Evolutionary conservation across 1,140 invertebrate species (phyloP), one percentile per base, ranked within the genome.

Genomic region (Lethrus apterus): DNA sequence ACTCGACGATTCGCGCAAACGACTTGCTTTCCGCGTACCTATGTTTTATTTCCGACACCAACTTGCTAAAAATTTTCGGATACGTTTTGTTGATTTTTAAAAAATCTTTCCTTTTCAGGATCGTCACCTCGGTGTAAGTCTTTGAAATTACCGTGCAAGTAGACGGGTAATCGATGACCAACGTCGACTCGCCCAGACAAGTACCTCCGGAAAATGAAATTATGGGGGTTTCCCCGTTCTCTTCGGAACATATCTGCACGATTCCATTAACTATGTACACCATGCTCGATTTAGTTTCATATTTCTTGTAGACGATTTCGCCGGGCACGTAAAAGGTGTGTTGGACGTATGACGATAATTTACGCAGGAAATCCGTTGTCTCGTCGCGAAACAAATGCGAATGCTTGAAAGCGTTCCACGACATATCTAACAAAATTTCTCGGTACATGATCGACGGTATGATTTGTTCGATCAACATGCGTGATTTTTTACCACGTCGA

Each of bases 201-300:
- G 44, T 54, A 10, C 52, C 52, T 1, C 40, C 44, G 14, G 38
- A 46, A 13, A 54, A 33, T 2, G 31, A 34, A 26, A 54, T 30
- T 2, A 54, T 50, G 1, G 52, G 48, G 1, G 52, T 47, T 40
- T 54, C 52, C 5, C 48, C 44, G 21, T 54, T 48, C 19, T 54
- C 52, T 14, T 51, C 38, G 3, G 52, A 54, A 14, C 47, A 41
- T 0, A 54, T 42, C 26, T 54, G 48, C 11, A 54, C 14, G 0
- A 50, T 41, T 1, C 52, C 52, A 21, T 26, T 42, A 11, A 29
- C 41, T 2, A 54, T 33, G 33, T 54, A 54, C n/a, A 54, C 13
- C 52, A 54, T 54, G 0, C 24, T 9, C 5, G 7, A 1, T 35
- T 48, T 48, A 3, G 1, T 8, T 15, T 13, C 4, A 18, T 31